Base-by-base conservation (phyloP, 2,888 invertebrate genomes). In the Perithous albicinctus region DNA sequence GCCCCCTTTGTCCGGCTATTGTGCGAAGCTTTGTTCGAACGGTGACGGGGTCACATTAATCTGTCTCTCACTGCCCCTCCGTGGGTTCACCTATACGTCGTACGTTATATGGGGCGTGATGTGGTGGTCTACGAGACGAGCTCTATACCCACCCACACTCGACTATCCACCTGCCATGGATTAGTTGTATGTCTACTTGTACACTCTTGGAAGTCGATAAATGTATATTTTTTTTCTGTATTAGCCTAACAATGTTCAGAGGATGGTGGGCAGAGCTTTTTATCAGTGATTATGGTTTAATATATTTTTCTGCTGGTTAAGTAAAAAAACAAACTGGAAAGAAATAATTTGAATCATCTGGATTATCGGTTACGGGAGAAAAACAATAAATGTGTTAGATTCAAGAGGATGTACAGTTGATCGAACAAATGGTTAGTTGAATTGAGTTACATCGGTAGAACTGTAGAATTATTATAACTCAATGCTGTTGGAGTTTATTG, bases 41-140 rank as follows among this genome's bases (percentile, higher is more conserved):
- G 87, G 88, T 90, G 91, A 91, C 90, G 90, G 90, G 89, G 89
- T 90, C 90, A 89, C 91, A 91, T 91, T 91, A 91, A 91, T 91
- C 91, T 91, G 90, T 90, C 91, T 88, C 88, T 89, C 89, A 86
- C 88, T 70, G 66, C 89, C 89, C 72, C 61, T 29, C 51, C 26
- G 12, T 15, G 2, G 35, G 2, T 18, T 73, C 70, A 81, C 80
- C 61, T 70, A 32, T 35, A 69, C 54, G 67, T 56, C 67, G 74
- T 69, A 72, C 79, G 70, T 78, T 82, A 79, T 76, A 66, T 66
- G 56, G 64, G 64, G 54, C 61, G 54, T 18, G 61, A 63, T 66
- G 43, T 46, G 67, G 59, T 59, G 66, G 56, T 67, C 76, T 69
- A 69, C 67, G 72, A 46, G 48, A 35, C 56, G n/a, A 61, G 43